Conservation (phyloP, 2,113 vertebrate genomes). For the Cinclus cinclus region DNA sequence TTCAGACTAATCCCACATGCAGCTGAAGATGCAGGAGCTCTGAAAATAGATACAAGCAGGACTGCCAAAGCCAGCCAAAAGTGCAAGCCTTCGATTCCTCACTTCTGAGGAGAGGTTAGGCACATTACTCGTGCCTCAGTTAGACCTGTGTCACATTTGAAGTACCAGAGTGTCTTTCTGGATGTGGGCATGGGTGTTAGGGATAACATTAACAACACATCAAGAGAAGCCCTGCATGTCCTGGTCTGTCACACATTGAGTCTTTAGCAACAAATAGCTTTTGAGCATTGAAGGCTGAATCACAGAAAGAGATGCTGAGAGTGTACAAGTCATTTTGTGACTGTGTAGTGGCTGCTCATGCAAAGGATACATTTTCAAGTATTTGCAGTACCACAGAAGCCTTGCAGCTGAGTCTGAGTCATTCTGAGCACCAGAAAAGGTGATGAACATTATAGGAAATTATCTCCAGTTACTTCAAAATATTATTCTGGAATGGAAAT, state of each 20-base stretch:
- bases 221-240: neutral
- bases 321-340: neutral
- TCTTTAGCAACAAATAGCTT: neutral
- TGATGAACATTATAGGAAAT: conserved; percentile 45
- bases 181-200: neutral
- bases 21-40: neutral
- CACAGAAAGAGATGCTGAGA: neutral
- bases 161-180: neutral
- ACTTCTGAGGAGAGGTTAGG: neutral
- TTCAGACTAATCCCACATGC: neutral
- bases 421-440: conserved; percentile 41
- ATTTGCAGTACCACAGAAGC: conserved; percentile 15
- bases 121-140: neutral
- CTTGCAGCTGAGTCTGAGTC: conserved; percentile 62
- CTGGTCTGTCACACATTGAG: neutral
- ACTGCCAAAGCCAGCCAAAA: neutral
- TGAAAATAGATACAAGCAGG: neutral
- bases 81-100: neutral
- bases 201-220: neutral
- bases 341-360: neutral
- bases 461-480: conserved; percentile 41
- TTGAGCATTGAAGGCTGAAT: neutral
- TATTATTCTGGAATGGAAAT: conserved; percentile 50
- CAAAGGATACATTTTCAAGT: conserved; percentile 29
- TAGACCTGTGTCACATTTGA: neutral